Percentiles rank a stretch among this genome's conserved stretches.
Conservation (phyloP, 1,140 invertebrate genomes). For the Cydia pomonella region DNA sequence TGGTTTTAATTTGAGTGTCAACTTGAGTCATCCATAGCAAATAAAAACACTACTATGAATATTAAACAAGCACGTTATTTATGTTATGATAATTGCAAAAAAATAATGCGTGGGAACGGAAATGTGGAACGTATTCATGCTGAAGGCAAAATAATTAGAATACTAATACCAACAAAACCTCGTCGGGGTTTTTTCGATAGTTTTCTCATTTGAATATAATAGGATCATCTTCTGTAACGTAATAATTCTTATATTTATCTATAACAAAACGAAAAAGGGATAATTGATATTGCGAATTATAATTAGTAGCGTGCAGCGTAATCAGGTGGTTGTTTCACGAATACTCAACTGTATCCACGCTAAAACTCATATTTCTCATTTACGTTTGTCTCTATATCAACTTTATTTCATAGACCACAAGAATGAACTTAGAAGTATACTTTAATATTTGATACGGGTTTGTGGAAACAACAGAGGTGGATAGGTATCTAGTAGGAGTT, state of each 20-base stretch:
- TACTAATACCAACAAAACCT: not conserved
- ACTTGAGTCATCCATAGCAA: constrained; percentile 7
- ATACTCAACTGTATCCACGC: constrained; percentile 26
- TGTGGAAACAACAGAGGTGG: not conserved
- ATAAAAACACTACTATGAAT: constrained; percentile 15
- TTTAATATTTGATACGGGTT: not conserved
- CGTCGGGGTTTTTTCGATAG: not conserved
- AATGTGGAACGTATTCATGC: not conserved
- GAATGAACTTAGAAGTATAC: not conserved
- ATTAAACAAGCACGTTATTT: constrained; percentile 35
- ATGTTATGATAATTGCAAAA: not conserved
- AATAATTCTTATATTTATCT: not conserved
- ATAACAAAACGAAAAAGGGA: constrained; percentile 1
- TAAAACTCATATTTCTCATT: not conserved
- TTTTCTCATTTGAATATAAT: not conserved
- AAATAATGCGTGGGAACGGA: constrained; percentile 10
- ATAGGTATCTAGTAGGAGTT: constrained; percentile 1
- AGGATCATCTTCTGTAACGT: not conserved
- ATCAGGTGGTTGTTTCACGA: constrained; percentile 37
- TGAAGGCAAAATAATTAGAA: constrained; percentile 1
- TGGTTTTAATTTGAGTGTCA: constrained; percentile 2
- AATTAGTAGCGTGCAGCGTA: constrained; percentile 39
- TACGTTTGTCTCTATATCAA: not conserved
- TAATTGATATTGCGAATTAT: constrained; percentile 10
- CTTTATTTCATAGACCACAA: not conserved